Conservation (phyloP, 2,888 invertebrate species). For the Acronicta psi region DNA sequence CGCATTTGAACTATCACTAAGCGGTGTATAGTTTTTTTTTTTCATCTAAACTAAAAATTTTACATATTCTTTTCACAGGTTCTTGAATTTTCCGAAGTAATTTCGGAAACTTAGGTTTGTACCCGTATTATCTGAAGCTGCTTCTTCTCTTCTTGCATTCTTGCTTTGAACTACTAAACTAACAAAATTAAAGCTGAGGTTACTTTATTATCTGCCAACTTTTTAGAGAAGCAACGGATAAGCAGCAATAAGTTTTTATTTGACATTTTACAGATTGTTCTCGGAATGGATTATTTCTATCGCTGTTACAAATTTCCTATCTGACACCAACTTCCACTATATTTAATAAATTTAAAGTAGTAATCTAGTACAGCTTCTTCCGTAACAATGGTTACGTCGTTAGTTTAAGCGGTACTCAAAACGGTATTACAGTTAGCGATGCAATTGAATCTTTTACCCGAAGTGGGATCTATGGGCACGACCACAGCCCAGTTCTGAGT, state of each 20-base stretch:
- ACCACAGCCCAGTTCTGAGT: conserved; percentile 81
- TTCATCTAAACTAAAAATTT: too few species aligned
- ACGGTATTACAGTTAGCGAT: conserved; percentile 79
- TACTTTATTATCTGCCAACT: too few species aligned
- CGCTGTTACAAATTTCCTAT: conserved; percentile 35
- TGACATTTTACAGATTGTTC: conserved; percentile 1
- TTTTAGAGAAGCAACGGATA: conserved; percentile 1
- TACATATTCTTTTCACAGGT: too few species aligned
- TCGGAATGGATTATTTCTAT: not conserved
- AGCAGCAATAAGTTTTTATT: conserved; percentile 8
- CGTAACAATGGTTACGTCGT: conserved; percentile 71
- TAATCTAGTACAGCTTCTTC: conserved; percentile 59
- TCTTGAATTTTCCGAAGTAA: too few species aligned
- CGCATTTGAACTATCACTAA: conserved; percentile 5
- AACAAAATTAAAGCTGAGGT: too few species aligned
- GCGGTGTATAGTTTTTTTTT: too few species aligned
- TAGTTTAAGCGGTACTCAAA: conserved; percentile 77
- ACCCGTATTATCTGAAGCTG: not conserved
- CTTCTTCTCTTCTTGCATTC: not conserved
- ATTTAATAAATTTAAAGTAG: conserved; percentile 45
- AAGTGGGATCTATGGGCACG: conserved; percentile 77
- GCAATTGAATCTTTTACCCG: conserved; percentile 74
- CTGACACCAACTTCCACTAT: conserved; percentile 38
- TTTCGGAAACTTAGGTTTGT: not conserved
- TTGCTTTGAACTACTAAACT: not conserved